These are phyloP conservation scores for Papilio xuthus DNA, from an alignment of 1,140 invertebrate genomes.

Conservation along the genomic window DNA sequence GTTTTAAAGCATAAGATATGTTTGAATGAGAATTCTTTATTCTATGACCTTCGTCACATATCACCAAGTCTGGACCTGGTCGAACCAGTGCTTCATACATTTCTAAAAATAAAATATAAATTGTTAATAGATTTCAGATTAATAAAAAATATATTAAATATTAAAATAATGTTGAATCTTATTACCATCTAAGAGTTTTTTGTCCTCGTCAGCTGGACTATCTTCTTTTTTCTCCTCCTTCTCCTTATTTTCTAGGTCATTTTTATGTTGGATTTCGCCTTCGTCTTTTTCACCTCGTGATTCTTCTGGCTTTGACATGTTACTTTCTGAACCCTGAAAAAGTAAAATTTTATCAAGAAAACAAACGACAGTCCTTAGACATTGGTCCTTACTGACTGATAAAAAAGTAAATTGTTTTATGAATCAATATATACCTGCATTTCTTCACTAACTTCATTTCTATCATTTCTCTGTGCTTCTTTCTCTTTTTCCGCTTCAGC, in stretches of 20 bases:
- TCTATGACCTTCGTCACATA: conserved; percentile 98
- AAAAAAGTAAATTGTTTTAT: too few relatives aligned
- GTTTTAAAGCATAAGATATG: conserved; percentile 95
- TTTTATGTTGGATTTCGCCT: conserved; percentile 55
- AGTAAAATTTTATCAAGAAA: conserved; percentile 25
- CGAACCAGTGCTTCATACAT: conserved; percentile 93
- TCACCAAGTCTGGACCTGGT: conserved; percentile 96
- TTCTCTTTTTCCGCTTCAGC: conserved; percentile 68
- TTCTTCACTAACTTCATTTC: conserved; percentile 63
- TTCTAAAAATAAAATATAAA: conserved; percentile 80
- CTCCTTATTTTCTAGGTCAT: conserved; percentile 58
- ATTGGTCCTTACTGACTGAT: too few relatives aligned
- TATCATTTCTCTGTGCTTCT: conserved; percentile 66
- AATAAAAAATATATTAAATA: conserved; percentile 21
- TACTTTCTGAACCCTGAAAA: conserved; percentile 58
- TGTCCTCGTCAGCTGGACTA: conserved; percentile 92
- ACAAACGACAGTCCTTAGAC: conserved; percentile 3
- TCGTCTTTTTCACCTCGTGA: conserved; percentile 61
- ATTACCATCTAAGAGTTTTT: conserved; percentile 90
- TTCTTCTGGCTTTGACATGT: conserved; percentile 52
- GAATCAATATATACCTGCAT: conserved; percentile 55
- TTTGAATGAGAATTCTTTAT: conserved; percentile 98
- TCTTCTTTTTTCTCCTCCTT: conserved; percentile 86
- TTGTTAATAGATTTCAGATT: background rate
- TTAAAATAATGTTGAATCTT: conserved; percentile 10